A percentile compares a stretch with the other conserved stretches of the same genome.
These are phyloP conservation scores for Atherinosoma microstoma DNA, from an alignment of 2,797 vertebrate genomes.

Conservation along the genomic window DNA sequence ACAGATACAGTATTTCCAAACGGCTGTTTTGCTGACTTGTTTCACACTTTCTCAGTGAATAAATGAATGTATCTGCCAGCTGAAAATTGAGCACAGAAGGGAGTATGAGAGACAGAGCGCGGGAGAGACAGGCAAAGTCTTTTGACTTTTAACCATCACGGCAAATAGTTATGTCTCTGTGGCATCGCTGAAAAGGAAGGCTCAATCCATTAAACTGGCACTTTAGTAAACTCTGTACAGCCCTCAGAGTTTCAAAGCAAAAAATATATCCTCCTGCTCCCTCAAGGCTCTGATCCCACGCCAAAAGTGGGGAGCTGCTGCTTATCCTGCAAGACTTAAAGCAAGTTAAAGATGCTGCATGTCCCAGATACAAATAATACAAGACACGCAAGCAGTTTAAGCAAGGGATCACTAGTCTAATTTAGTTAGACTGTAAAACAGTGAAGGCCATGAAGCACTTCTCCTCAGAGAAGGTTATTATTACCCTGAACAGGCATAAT, in stretches of 20 bases:
- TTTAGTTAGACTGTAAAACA: slow-evolving; percentile 30
- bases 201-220: slow-evolving; percentile 77
- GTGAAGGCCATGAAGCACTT: slow-evolving; percentile 16
- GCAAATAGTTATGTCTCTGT: slow-evolving; percentile 62
- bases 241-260: slow-evolving; percentile 70
- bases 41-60: slow-evolving; percentile 32
- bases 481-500: slow-evolving; percentile 12
- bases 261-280: slow-evolving; percentile 66
- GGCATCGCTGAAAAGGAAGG: slow-evolving; percentile 54
- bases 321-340: slow-evolving; percentile 48
- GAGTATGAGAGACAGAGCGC: slow-evolving; percentile 8
- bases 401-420: slow-evolving; percentile 17
- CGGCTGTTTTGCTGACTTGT: slow-evolving; percentile 17
- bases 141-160: slow-evolving; percentile 49
- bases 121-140: slow-evolving; percentile 7
- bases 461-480: slow-evolving; percentile 23
- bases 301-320: slow-evolving; percentile 51
- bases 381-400: slow-evolving; percentile 7
- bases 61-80: slow-evolving; percentile 27
- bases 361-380: slow-evolving; percentile 34
- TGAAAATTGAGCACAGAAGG: slow-evolving; percentile 33
- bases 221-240: slow-evolving; percentile 63
- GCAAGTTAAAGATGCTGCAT: slow-evolving; percentile 26
- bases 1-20: slow-evolving; percentile 25
- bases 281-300: slow-evolving; percentile 54